Percentiles rank a stretch among this genome's conserved stretches.
Conservation (phyloP, 2,797 vertebrate genomes). For the Chrysocyon brachyurus region DNA sequence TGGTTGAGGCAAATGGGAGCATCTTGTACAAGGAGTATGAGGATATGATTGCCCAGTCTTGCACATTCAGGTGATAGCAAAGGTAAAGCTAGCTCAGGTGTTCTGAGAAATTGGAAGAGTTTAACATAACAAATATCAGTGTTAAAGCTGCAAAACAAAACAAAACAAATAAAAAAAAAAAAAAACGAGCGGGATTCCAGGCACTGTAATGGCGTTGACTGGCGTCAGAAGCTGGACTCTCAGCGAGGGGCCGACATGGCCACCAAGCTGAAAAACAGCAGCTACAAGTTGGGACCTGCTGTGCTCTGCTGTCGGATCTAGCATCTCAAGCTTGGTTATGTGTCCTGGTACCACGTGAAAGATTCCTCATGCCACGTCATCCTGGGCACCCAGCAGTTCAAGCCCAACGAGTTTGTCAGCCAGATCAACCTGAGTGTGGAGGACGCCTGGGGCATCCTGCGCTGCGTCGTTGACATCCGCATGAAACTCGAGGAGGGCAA, state of each 20-base stretch:
- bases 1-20: conserved; percentile 92
- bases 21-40: conserved; percentile 96
- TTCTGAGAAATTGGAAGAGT: not conserved
- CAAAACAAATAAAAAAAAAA: too few relatives aligned
- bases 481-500: conserved; percentile 99
- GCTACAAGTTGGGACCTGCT: conserved; percentile 99
- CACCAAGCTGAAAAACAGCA: conserved; percentile 99
- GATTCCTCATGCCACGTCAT: conserved; percentile 97
- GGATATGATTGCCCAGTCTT: conserved; percentile 97
- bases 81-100: not conserved
- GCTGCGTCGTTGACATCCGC: conserved; percentile 98
- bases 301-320: conserved; percentile 97
- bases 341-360: conserved; percentile 98
- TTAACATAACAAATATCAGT: conserved; percentile 49
- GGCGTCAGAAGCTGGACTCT: conserved; percentile 99
- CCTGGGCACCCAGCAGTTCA: conserved; percentile 99
- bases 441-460: conserved; percentile 99
- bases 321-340: conserved; percentile 96
- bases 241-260: conserved; percentile 98
- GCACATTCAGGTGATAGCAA: conserved; percentile 93
- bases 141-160: not conserved
- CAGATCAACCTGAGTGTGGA: conserved; percentile 99
- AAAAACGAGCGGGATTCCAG: too few relatives aligned
- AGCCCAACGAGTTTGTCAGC: conserved; percentile 99
- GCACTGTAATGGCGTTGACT: conserved; percentile 99